Percentiles rank a stretch among this genome's conserved stretches.
phyloP scores from a whole-genome alignment of 2,888 invertebrate species.

The Pristionchus exspectatus region DNA sequence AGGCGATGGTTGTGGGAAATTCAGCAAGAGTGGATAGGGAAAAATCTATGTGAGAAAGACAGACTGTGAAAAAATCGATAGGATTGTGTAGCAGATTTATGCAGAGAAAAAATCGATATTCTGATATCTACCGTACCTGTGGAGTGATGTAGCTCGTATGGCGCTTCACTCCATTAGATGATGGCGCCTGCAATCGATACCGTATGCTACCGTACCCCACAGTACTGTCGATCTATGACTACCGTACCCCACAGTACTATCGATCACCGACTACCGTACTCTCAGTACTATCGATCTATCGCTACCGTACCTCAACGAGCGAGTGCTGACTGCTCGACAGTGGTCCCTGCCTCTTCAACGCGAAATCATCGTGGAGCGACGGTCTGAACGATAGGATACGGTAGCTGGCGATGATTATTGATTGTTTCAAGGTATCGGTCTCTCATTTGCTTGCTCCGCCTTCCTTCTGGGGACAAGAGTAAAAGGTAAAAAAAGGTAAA shows the following conservation, averaged over 20 bases:
- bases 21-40: neutral
- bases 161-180: constrained; percentile 52
- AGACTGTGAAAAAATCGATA: constrained; percentile 14
- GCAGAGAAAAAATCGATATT: constrained; percentile 7
- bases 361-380: constrained; percentile 21
- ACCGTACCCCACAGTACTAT: constrained; percentile 23
- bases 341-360: neutral
- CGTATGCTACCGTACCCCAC: neutral
- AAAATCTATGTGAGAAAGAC: constrained; percentile 2
- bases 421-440: neutral
- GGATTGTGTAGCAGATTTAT: constrained; percentile 2
- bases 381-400: constrained; percentile 37
- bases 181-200: neutral
- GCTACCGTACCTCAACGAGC: constrained; percentile 32
- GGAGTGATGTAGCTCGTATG: constrained; percentile 53
- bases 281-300: neutral
- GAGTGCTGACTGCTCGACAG: constrained; percentile 49
- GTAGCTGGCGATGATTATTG: neutral
- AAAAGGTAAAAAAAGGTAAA: too few species aligned
- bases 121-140: constrained; percentile 31
- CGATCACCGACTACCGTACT: constrained; percentile 5
- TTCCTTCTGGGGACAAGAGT: neutral
- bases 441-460: neutral
- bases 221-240: neutral
- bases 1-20: neutral